These are phyloP conservation scores for Spisula subtruncata DNA, from an alignment of 2,888 invertebrate genomes.

Conservation along the genomic window DNA sequence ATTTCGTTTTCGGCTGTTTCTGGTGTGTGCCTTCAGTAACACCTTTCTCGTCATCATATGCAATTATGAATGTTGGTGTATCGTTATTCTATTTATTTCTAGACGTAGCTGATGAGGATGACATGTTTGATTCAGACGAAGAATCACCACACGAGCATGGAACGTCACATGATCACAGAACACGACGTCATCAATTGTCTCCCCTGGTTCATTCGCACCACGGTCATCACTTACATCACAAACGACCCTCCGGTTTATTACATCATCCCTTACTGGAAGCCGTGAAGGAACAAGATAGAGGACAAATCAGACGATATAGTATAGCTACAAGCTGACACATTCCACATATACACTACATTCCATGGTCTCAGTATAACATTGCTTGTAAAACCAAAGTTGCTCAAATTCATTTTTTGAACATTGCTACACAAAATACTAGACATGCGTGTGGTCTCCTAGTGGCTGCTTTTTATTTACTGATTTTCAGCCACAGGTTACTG, in stretches of 20 bases:
- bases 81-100: neutral
- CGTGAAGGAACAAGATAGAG: conserved; percentile 68
- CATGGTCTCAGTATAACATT: neutral
- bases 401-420: neutral
- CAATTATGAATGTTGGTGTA: too few species aligned
- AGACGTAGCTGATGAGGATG: neutral
- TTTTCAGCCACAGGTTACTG: too few species aligned
- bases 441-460: too few species aligned
- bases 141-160: too few species aligned
- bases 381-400: neutral
- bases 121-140: conserved; percentile 56
- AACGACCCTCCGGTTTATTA: conserved; percentile 53
- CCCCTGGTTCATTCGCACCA: conserved; percentile 50
- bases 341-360: neutral
- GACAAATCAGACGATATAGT: conserved; percentile 65
- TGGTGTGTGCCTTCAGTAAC: too few species aligned
- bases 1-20: too few species aligned
- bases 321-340: conserved; percentile 65
- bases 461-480: too few species aligned
- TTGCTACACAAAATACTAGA: neutral
- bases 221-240: conserved; percentile 36
- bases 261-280: conserved; percentile 59
- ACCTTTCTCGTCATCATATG: too few species aligned
- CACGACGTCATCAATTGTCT: conserved; percentile 56
- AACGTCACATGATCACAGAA: conserved; percentile 28